These are phyloP conservation scores for Anthrax anthrax DNA, from an alignment of 2,888 invertebrate genomes.

Conservation along the genomic window DNA sequence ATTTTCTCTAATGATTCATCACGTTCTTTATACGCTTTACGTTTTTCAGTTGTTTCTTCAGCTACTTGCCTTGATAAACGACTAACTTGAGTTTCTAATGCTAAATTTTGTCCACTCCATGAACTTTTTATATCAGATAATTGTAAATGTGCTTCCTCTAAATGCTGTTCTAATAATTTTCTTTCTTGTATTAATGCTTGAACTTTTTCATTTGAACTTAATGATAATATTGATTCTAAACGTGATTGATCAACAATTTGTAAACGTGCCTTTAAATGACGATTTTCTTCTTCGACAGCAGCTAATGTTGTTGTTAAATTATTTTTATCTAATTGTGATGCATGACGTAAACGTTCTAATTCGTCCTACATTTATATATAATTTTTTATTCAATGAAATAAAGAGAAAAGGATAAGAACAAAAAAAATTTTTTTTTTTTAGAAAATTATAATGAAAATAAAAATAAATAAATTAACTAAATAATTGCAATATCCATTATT, in stretches of 20 bases:
- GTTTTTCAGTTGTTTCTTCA: constrained; percentile 67
- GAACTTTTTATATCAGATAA: constrained; percentile 79
- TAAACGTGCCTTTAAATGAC: constrained; percentile 44
- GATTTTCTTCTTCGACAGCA: constrained; percentile 59
- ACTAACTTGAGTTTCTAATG: constrained; percentile 79
- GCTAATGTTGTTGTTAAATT: constrained; percentile 53
- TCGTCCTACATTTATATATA: constrained; percentile 49
- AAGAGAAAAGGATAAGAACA: too few relatives aligned
- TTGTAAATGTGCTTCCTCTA: constrained; percentile 76
- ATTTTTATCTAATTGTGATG: constrained; percentile 55
- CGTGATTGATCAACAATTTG: constrained; percentile 30
- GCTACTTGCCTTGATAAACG: constrained; percentile 70
- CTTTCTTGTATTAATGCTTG: constrained; percentile 45
- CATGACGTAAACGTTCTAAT: constrained; percentile 57
- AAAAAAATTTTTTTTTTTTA: too few relatives aligned
- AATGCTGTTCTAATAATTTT: constrained; percentile 54
- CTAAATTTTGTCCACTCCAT: constrained; percentile 82
- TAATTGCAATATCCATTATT: too few relatives aligned
- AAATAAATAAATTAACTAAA: too few relatives aligned
- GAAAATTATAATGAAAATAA: background rate
- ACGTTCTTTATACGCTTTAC: constrained; percentile 55
- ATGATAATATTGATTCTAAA: constrained; percentile 21
- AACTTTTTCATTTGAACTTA: constrained; percentile 38
- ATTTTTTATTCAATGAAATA: too few relatives aligned
- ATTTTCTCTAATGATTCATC: constrained; percentile 50